phyloP scores from a whole-genome alignment of 2,797 vertebrate species.

The Xerus rutilus region DNA sequence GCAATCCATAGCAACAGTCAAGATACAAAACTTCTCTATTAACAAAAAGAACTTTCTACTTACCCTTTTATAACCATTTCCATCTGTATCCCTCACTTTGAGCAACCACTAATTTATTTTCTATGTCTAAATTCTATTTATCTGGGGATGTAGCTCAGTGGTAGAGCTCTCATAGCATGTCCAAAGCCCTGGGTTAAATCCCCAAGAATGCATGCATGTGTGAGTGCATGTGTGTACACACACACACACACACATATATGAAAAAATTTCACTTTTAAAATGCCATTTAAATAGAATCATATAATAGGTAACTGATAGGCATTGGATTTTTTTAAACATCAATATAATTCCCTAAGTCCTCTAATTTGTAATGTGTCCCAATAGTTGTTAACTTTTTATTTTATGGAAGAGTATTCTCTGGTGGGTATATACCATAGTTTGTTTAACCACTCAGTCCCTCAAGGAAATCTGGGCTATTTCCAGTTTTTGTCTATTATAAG shows the following conservation, averaged over 20 bases:
- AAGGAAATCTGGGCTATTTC: background rate
- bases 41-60: background rate
- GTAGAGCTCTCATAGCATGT: background rate
- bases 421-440: rapidly evolving
- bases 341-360: background rate
- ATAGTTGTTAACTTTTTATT: background rate
- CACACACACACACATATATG: too few relatives aligned
- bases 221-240: too few relatives aligned
- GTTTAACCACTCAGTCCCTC: background rate
- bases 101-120: background rate
- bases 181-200: background rate
- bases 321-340: background rate
- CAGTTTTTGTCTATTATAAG: background rate
- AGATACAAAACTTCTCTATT: background rate
- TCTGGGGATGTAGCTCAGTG: background rate
- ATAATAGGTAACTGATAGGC: background rate
- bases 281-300: background rate
- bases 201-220: too few relatives aligned
- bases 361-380: background rate
- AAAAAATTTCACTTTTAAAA: background rate
- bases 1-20: background rate
- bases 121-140: background rate
- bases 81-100: background rate
- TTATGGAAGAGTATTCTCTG: background rate
- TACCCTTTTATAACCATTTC: background rate